Evolutionary conservation across 2,888 invertebrate genomes (phyloP), one percentile per base, ranked within the genome.

Genomic region (Andrena marginata): DNA sequence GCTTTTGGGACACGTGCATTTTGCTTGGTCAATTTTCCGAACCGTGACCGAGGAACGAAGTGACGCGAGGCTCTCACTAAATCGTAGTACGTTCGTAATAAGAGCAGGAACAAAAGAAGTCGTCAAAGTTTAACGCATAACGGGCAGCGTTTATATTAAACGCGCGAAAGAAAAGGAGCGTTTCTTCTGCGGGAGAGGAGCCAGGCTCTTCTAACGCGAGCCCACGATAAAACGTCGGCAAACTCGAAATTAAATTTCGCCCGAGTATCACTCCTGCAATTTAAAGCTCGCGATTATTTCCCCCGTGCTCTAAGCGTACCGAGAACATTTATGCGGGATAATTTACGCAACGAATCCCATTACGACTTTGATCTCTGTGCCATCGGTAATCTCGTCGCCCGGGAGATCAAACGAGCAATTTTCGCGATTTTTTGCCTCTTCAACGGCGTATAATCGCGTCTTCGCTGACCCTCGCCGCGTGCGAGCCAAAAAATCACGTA

Each of bases 241-340:
- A 73, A 79, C 35, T 79, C 42, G 33, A 78, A 80, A 80, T 79
- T 78, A 49, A 80, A 76, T 76, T 80, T 63, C 67, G 23, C n/a
- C 56, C n/a, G 54, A 63, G 33, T 63, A 56, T 68, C 80, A 33
- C 62, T 29, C 68, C 48, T 71, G 62, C 59, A 71, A 71, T 80
- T 82, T 35, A 82, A 64, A 71, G 23, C 16, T 23, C 51, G 63
- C 56, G 54, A 82, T 82, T 80, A 75, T 82, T 59, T 59, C 63
- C 35, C 72, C 48, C 42, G 33, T 56, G 54, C 49, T 64, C 35
- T 56, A 31, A 73, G 59, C 59, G 42, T 81, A 73, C 73, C 65
- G 51, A 69, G 67, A 63, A 48, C 59, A 73, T 62, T 68, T 67
- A 76, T 31, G 64, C 62, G 31, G 63, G 16, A 56, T 71, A 60